These are phyloP conservation scores for Ormyrus thymus DNA, from an alignment of 2,888 invertebrate genomes.

Conservation along the genomic window DNA sequence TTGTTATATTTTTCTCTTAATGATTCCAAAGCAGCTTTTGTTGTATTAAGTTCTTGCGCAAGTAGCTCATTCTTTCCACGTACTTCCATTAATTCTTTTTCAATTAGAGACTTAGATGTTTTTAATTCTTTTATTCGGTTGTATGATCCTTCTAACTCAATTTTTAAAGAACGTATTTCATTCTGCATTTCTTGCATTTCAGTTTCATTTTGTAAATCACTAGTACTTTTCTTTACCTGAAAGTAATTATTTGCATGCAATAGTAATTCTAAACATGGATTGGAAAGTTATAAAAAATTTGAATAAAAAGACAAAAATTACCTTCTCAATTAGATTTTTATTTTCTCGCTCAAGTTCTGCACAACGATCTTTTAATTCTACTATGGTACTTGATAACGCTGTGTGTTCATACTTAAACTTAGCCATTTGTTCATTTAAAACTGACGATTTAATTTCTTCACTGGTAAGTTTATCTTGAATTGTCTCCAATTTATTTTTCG, in stretches of 20 bases:
- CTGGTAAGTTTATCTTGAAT: no score
- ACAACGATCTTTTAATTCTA: constrained; percentile 76
- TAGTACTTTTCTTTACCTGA: constrained; percentile 75
- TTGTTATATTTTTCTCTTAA: constrained; percentile 56
- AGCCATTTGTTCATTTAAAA: no score
- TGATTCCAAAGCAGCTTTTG: constrained; percentile 55
- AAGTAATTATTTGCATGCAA: not conserved
- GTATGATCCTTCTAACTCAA: constrained; percentile 68
- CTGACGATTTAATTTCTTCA: no score
- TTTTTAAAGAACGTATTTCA: constrained; percentile 66
- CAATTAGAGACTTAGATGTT: constrained; percentile 62
- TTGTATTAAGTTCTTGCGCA: constrained; percentile 56
- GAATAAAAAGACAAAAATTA: no score
- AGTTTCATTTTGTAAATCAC: constrained; percentile 70
- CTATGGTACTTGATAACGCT: constrained; percentile 73
- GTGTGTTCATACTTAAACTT: constrained; percentile 58
- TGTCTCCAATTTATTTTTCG: no score
- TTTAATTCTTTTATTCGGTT: constrained; percentile 68
- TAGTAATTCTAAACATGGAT: no score
- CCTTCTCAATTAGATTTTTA: constrained; percentile 67
- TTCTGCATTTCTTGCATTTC: constrained; percentile 51
- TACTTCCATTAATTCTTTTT: no score
- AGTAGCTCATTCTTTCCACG: no score
- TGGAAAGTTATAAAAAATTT: no score
- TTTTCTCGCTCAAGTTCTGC: constrained; percentile 74